Evolutionary conservation across 2,797 vertebrate genomes (phyloP), one percentile per base, ranked within the genome.

Genomic region (Cryptoprocta ferox): DNA sequence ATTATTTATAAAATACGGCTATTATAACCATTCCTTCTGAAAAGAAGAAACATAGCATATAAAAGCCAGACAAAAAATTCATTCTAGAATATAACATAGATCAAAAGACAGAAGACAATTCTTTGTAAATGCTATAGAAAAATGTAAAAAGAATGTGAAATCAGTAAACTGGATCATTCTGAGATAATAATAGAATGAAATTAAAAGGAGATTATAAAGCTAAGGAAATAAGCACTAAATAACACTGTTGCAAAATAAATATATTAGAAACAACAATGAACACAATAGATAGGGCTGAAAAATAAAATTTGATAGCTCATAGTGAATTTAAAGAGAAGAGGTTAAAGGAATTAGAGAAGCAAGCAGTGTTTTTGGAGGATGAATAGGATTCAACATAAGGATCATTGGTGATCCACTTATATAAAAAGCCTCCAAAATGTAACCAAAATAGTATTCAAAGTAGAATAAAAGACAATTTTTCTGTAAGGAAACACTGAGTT

Each of bases 171-270:
- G 48, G 19, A 42, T 18, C 21, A 19, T 24, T 65, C 11, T 42
- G 37, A 84, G 28, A 68, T 91, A 68, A 63, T 78, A 73, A 26
- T 7, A 76, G 53, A 95, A 42, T 70, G 14, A 80, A 87, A 83
- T 80, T 50, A 76, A 91, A 88, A 94, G 39, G 88, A 84, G 19
- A 71, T 76, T 68, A 32, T 59, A 87, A 83, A 88, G 35, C 66
- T 61, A 50, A 66, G 63, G 37, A 75, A 81, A 35, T 28, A 86
- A 81, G 10, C 16, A 35, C 5, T 87, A 13, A 96, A 35, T 14
- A 93, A 28, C 5, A 53, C 2, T 85, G 1, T 45, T 65, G 59
- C 0, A 42, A 80, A 93, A 19, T 18, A 76, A n/a, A 48, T 85
- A 56, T 10, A 39, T 30, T 68, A 65, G 35, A 80, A 81, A 71